A percentile compares a stretch with the other conserved stretches of the same genome.
Evolutionary conservation across 2,113 vertebrate genomes (phyloP).

Genomic region (Labeo catla): DNA sequence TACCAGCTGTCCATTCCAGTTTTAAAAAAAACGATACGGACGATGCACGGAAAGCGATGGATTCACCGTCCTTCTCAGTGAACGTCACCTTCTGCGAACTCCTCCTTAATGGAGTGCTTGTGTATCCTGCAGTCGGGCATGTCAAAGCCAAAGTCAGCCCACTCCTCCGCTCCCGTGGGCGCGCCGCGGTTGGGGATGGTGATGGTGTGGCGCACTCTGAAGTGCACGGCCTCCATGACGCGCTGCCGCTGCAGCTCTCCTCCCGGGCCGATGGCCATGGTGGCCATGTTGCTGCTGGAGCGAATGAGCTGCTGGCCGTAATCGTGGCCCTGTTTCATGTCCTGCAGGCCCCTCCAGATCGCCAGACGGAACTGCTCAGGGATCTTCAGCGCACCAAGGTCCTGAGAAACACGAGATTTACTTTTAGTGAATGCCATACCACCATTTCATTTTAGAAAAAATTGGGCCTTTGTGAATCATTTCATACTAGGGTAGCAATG

Average conservation of each 20-base stretch:
- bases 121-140: slow-evolving; percentile 91
- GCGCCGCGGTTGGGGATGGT: slow-evolving; percentile 91
- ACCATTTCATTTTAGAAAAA: neutral
- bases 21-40: slow-evolving; percentile 17
- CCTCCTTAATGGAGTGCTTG: slow-evolving; percentile 93
- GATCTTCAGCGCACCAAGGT: slow-evolving; percentile 93
- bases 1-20: slow-evolving; percentile 28
- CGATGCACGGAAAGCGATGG: neutral
- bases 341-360: slow-evolving; percentile 97
- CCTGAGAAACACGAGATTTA: slow-evolving; percentile 71
- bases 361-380: slow-evolving; percentile 91
- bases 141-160: slow-evolving; percentile 98
- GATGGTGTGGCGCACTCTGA: slow-evolving; percentile 98
- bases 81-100: slow-evolving; percentile 88
- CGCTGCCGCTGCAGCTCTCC: slow-evolving; percentile 95
- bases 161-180: slow-evolving; percentile 81
- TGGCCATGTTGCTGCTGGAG: slow-evolving; percentile 88
- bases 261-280: slow-evolving; percentile 82
- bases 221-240: slow-evolving; percentile 98
- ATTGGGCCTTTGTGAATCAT: neutral
- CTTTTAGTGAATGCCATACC: neutral
- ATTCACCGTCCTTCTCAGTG: slow-evolving; percentile 72
- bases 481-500: neutral
- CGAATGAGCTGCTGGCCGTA: slow-evolving; percentile 90
- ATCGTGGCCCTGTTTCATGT: slow-evolving; percentile 89